Conservation (phyloP, 2,888 invertebrate genomes). For the Andrena trimmerana region DNA sequence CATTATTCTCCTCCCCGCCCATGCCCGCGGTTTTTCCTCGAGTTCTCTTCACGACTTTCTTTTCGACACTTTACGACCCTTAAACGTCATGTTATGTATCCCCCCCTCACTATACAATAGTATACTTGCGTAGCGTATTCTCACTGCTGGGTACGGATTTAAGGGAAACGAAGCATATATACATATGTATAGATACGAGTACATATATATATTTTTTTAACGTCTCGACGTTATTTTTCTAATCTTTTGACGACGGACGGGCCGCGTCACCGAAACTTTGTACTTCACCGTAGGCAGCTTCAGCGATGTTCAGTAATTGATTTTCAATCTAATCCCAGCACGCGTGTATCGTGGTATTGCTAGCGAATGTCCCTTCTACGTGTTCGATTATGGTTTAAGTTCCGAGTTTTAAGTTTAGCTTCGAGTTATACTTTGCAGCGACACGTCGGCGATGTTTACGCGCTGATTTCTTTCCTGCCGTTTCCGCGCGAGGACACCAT, state of each 20-base stretch:
- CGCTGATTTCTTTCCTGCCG: conserved; percentile 46
- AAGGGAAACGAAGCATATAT: conserved; percentile 17
- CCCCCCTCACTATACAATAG: conserved; percentile 17
- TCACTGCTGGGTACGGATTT: conserved; percentile 56
- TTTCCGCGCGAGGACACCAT: conserved; percentile 50
- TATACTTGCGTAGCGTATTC: conserved; percentile 45
- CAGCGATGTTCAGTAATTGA: neutral
- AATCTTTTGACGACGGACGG: neutral
- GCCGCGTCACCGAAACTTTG: neutral
- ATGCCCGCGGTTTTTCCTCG: neutral
- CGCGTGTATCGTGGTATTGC: conserved; percentile 59
- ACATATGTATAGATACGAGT: conserved; percentile 16
- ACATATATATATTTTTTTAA: conserved; percentile 21
- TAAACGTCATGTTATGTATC: conserved; percentile 29
- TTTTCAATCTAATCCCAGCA: conserved; percentile 48
- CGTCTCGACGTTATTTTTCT: conserved; percentile 9
- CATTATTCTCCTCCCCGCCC: conserved; percentile 3
- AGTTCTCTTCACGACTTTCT: conserved; percentile 6
- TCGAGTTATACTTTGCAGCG: conserved; percentile 54
- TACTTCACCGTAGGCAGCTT: conserved; percentile 18
- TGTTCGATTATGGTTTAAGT: conserved; percentile 60
- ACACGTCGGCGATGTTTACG: conserved; percentile 49
- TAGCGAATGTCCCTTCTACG: conserved; percentile 63
- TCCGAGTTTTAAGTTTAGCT: conserved; percentile 57
- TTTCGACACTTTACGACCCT: conserved; percentile 27